phyloP scores from a whole-genome alignment of 1,140 invertebrate species.

The Tigriopus japonicus region DNA sequence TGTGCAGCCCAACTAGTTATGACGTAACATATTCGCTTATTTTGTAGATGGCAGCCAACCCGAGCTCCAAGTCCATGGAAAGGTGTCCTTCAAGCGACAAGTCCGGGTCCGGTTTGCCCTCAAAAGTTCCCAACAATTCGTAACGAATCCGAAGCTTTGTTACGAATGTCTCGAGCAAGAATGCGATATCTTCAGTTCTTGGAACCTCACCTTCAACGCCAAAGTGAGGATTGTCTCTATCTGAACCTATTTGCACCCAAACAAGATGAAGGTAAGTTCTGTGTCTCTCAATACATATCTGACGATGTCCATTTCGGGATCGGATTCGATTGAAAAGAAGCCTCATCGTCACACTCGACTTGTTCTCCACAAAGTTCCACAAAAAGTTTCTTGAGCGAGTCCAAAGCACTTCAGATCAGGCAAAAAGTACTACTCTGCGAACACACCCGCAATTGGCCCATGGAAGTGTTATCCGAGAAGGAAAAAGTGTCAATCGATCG shows the following conservation, averaged over 20 bases:
- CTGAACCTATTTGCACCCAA: slow-evolving; percentile 9
- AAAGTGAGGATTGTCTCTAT: slow-evolving; percentile 11
- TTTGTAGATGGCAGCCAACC: slow-evolving; percentile 36
- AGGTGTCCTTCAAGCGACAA: slow-evolving; percentile 52
- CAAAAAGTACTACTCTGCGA: too few species aligned
- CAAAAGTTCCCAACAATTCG: slow-evolving; percentile 63
- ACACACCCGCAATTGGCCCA: too few species aligned
- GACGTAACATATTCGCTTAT: neutral
- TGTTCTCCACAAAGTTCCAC: too few species aligned
- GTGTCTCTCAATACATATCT: too few species aligned
- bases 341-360: too few species aligned
- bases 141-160: slow-evolving; percentile 22
- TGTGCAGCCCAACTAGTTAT: too few species aligned
- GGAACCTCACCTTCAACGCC: neutral
- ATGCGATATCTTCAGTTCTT: neutral
- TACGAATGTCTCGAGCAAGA: neutral
- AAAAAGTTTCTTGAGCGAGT: too few species aligned
- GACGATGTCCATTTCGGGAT: too few species aligned
- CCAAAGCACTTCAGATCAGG: too few species aligned
- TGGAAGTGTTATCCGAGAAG: too few species aligned
- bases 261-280: neutral
- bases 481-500: too few species aligned
- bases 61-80: slow-evolving; percentile 72
- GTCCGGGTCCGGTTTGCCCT: slow-evolving; percentile 68
- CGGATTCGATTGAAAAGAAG: too few species aligned